Base-by-base conservation (phyloP, 2,113 vertebrate genomes). In the Erythrolamprus reginae region DNA sequence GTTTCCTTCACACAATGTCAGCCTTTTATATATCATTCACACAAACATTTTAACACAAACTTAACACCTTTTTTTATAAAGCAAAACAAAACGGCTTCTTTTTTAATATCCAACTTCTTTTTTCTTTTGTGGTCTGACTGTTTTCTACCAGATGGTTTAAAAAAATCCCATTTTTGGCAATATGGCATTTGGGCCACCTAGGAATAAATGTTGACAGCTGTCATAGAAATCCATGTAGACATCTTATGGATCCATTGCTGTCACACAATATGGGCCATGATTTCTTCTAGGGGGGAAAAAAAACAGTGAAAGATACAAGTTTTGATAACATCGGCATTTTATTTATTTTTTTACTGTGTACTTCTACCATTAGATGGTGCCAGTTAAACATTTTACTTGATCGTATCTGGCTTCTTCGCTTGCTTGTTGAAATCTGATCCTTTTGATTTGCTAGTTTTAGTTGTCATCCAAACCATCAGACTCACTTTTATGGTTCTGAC, bases 341-440 rank as follows among this genome's bases (percentile, higher is more conserved):
- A n/a, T n/a, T n/a, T n/a, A n/a, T n/a, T 70, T 77, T 77, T 58
- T 24, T 19, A 8, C 52, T 58, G 52, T 89, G 52, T 33, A 33
- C 42, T 61, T 89, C 52, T 89, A 23, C 53, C 88, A 52, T 65
- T 86, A 86, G 56, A 45, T 90, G 33, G 51, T 77, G 82, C 86
- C 45, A 58, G 90, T 82, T 61, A 88, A 88, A 82, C 90, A 21
- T 17, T 65, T 89, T 91, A 26, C 92, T 93, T 4, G 2, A 48
- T 0, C 50, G n/a, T 23, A 48, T 21, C 82, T 87, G 84, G 87
- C 10, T 47, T 88, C 50, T 3, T 90, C 86, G 50, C 4, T 90
- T 10, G 2, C 47, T 86, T 61, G 23, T 33, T 89, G 17, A 26
- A 70, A 42, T 28, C 84, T 87, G 4, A 58, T 0, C 70, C 8